Conservation (phyloP, 2,888 invertebrate genomes). For the Aphidoletes aphidimyza region DNA sequence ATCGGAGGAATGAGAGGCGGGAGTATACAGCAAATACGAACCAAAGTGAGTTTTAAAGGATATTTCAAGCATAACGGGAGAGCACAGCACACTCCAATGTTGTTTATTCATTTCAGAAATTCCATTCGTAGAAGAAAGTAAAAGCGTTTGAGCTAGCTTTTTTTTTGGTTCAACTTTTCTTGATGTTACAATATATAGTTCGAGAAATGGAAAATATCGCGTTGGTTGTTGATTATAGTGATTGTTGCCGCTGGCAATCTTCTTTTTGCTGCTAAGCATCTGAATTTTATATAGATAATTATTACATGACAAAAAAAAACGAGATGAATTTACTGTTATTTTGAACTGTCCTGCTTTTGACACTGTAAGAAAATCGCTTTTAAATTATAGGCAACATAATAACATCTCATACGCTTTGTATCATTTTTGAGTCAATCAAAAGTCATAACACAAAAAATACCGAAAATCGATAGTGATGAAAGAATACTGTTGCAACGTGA, state of each 20-base stretch:
- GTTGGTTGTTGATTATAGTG: neutral
- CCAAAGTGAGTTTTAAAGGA: neutral
- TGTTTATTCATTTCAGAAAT: conserved; percentile 8
- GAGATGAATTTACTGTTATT: conserved; percentile 17
- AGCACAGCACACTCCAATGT: neutral
- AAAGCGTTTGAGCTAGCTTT: neutral
- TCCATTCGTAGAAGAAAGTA: neutral
- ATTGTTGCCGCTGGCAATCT: neutral
- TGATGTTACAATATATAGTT: neutral
- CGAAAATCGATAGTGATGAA: neutral
- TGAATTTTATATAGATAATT: neutral
- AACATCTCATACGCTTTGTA: neutral
- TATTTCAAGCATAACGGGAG: neutral
- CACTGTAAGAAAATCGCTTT: neutral
- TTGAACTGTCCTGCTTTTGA: neutral
- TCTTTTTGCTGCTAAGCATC: neutral
- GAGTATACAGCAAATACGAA: neutral
- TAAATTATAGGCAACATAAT: neutral
- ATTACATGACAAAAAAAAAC: neutral
- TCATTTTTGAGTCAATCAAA: neutral
- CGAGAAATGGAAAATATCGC: neutral
- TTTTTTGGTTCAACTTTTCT: neutral
- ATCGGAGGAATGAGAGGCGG: neutral
- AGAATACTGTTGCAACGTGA: neutral
- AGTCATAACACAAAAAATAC: neutral